Conservation (phyloP, 2,888 invertebrate genomes). For the Drosophila barbarae region DNA sequence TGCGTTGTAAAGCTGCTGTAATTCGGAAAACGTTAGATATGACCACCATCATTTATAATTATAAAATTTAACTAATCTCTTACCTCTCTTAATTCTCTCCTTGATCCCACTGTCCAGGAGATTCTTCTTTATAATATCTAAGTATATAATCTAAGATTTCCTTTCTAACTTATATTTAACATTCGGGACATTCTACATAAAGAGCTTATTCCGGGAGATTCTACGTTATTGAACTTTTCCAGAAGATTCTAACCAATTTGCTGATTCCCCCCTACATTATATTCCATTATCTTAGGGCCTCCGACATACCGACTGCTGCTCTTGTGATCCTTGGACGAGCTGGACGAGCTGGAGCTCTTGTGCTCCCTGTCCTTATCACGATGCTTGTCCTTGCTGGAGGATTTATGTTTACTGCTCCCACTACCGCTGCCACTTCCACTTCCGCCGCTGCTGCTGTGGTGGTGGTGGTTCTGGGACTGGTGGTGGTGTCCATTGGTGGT, state of each 20-base stretch:
- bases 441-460: conserved; percentile 18
- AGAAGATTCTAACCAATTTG: background rate
- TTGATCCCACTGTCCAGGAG: background rate
- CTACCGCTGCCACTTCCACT: conserved; percentile 71
- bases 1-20: background rate
- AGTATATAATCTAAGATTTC: background rate
- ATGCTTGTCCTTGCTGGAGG: conserved; percentile 82
- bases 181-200: background rate
- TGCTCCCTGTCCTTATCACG: conserved; percentile 81
- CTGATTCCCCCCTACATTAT: background rate
- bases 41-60: too few species aligned
- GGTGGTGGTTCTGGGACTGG: conserved; percentile 63
- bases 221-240: background rate
- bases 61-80: background rate
- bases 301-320: conserved; percentile 78
- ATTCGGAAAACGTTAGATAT: background rate
- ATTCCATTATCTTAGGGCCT: background rate
- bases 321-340: conserved; percentile 78
- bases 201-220: background rate
- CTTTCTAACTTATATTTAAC: background rate
- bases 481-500: conserved; percentile 87
- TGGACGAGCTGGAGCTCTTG: conserved; percentile 80
- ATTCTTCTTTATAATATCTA: background rate
- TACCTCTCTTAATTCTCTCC: background rate
- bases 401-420: conserved; percentile 84